These are phyloP conservation scores for Plutella xylostella DNA, from an alignment of 2,888 invertebrate genomes.

Conservation along the genomic window DNA sequence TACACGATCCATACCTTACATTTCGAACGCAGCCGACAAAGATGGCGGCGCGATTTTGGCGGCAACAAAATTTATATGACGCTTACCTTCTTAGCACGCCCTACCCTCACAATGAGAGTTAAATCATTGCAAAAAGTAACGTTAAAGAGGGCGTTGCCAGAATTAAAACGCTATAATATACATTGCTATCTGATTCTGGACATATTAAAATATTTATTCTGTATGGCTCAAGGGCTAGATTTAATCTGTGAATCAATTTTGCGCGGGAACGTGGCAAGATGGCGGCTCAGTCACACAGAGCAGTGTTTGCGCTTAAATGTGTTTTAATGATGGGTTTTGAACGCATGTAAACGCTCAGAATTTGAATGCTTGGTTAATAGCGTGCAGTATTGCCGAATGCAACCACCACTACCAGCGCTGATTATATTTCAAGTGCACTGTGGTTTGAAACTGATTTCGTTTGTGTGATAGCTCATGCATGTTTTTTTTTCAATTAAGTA, in stretches of 20 bases:
- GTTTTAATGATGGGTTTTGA: conserved; percentile 1
- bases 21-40: too few relatives aligned
- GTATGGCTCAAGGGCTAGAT: conserved; percentile 57
- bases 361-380: neutral
- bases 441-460: too few relatives aligned
- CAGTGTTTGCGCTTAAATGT: neutral
- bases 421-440: too few relatives aligned
- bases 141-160: conserved; percentile 52
- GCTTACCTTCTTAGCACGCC: conserved; percentile 18
- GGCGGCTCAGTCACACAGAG: conserved; percentile 27
- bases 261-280: conserved; percentile 57
- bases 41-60: conserved; percentile 19
- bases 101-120: conserved; percentile 43
- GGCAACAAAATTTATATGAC: conserved; percentile 44
- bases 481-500: too few relatives aligned
- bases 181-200: conserved; percentile 48
- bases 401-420: too few relatives aligned
- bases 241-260: conserved; percentile 67
- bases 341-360: neutral
- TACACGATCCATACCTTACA: too few relatives aligned
- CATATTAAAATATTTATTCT: conserved; percentile 68
- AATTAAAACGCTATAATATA: conserved; percentile 68
- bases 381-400: too few relatives aligned
- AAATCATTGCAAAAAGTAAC: conserved; percentile 58
- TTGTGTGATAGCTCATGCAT: too few relatives aligned